phyloP scores from a whole-genome alignment of 1,140 invertebrate species.

The Laupala kohalensis region DNA sequence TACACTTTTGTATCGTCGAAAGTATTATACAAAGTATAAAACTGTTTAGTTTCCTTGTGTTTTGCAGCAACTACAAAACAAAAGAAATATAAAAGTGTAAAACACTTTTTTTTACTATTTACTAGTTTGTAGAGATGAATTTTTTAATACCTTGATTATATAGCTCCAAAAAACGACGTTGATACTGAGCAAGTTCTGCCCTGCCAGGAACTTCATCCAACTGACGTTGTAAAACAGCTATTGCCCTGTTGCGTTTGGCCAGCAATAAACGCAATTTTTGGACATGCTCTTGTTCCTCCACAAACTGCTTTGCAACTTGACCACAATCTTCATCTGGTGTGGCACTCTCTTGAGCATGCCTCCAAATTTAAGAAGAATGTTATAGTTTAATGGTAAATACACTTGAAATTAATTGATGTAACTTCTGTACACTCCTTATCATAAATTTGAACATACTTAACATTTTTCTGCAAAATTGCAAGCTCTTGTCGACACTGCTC shows the following conservation, averaged over 20 bases:
- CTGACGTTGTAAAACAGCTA: slow-evolving; percentile 60
- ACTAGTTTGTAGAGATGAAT: background rate
- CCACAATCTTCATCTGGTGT: slow-evolving; percentile 24
- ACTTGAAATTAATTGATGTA: too few species aligned
- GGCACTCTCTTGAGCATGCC: slow-evolving; percentile 25
- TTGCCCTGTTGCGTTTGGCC: slow-evolving; percentile 70
- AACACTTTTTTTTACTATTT: background rate
- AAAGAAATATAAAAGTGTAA: slow-evolving; percentile 11
- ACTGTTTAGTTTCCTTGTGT: slow-evolving; percentile 93
- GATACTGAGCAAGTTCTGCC: slow-evolving; percentile 88
- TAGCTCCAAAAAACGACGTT: slow-evolving; percentile 86
- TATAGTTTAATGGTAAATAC: too few species aligned
- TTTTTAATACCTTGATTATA: slow-evolving; percentile 74
- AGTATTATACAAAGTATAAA: slow-evolving; percentile 91
- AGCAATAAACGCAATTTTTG: slow-evolving; percentile 44
- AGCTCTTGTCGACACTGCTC: slow-evolving; percentile 58
- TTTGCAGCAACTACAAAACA: slow-evolving; percentile 70
- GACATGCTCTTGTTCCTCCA: slow-evolving; percentile 42
- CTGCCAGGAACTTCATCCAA: slow-evolving; percentile 84
- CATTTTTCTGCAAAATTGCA: slow-evolving; percentile 38
- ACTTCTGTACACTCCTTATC: background rate
- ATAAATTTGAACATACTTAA: slow-evolving; percentile 31
- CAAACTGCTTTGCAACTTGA: slow-evolving; percentile 34
- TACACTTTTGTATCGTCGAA: slow-evolving; percentile 88
- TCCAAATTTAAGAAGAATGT: background rate